phyloP scores from a whole-genome alignment of 1,140 invertebrate genomes.

The Ruditapes philippinarum region DNA sequence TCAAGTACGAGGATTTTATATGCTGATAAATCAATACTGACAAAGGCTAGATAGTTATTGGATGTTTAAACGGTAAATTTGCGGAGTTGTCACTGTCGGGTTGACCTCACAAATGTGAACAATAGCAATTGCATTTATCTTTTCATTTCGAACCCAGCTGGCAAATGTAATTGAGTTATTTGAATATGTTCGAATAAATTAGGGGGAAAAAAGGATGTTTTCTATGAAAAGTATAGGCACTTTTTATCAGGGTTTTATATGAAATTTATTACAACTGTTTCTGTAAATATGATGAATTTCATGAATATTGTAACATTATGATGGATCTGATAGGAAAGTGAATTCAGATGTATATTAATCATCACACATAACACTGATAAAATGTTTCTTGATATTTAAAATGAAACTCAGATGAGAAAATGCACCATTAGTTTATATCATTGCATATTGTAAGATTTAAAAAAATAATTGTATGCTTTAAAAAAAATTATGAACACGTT shows the following conservation, averaged over 20 bases:
- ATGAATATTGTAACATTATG: not conserved
- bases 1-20: constrained; percentile 21
- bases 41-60: constrained; percentile 12
- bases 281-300: not conserved
- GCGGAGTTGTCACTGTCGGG: not conserved
- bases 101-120: not conserved
- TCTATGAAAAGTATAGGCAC: not conserved
- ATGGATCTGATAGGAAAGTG: too few species aligned
- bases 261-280: not conserved
- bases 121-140: not conserved
- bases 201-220: not conserved
- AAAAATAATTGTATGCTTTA: too few species aligned
- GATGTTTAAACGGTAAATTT: not conserved
- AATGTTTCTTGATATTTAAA: too few species aligned
- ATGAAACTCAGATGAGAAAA: too few species aligned
- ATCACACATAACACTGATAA: too few species aligned
- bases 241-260: not conserved
- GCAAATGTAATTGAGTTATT: not conserved
- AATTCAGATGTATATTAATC: too few species aligned
- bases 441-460: too few species aligned
- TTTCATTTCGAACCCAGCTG: not conserved
- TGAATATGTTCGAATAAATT: not conserved
- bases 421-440: too few species aligned
- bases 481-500: too few species aligned
- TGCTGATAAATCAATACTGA: constrained; percentile 21